Evolutionary conservation across 2,888 invertebrate species (phyloP), one percentile per base, ranked within the genome.

Genomic region (Adineta ricciae): DNA sequence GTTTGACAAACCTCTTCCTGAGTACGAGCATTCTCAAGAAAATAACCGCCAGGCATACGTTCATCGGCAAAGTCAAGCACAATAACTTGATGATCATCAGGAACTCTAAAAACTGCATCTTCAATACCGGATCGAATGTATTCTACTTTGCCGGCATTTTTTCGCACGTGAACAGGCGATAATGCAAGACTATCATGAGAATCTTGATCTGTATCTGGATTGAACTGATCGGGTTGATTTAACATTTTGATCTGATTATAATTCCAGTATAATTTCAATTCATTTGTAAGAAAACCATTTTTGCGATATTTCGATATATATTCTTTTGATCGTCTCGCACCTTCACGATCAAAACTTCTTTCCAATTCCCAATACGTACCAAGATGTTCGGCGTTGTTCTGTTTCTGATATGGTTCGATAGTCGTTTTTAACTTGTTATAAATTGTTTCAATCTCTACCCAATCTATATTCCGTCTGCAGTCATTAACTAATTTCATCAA

Each of bases 21-120:
- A 24, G 41, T 78, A 2, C 2, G 38, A 3, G 78, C 78, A 78
- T n/a, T 14, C 2, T n/a, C 24, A 24, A 78, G n/a, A 78, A 36
- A 78, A 41, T n/a, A 78, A 41, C 78, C 78, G n/a, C 78, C 78
- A 11, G 78, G 78, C 78, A 78, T 78, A n/a, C 78, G 38, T 78
- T 78, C 78, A 78, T 78, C 78, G 4, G 78, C 78, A 78, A 78
- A 78, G n/a, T 78, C 78, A 11, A 78, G n/a, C 24, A 78, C 78
- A 41, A 78, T 78, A 7, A 78, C 78, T 78, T 78, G 78, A 41
- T 78, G 38, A 9, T 19, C n/a, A 2, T 78, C 3, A n/a, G 78
- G 78, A 41, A 78, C 78, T 2, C 4, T 32, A 41, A 78, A 78
- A 19, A 78, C 78, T n/a, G 78, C 78, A 9, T 78, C 24, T 78